Evolutionary conservation across 2,113 vertebrate genomes (phyloP).

Genomic region (Orientallactaga bullata): DNA sequence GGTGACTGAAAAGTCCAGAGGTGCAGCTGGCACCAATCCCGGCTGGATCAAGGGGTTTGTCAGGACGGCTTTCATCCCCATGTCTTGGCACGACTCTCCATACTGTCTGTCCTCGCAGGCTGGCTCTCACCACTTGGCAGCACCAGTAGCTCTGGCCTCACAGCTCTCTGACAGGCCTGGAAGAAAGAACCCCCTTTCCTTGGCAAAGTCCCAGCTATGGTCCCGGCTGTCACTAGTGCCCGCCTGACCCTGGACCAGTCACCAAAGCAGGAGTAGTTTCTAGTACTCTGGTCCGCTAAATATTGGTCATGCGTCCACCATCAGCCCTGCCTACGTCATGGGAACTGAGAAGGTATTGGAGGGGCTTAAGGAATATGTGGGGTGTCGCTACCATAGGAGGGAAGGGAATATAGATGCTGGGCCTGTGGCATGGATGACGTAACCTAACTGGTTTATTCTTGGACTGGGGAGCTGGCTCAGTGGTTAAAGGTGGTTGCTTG

Average conservation of each 20-base stretch:
- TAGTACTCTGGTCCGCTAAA: background rate
- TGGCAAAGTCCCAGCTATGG: background rate
- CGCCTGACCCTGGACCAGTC: background rate
- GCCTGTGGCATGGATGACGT: background rate
- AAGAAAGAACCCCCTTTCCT: background rate
- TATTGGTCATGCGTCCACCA: background rate
- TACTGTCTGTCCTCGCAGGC: background rate
- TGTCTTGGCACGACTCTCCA: background rate
- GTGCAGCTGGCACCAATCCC: background rate
- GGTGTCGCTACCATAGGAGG: background rate
- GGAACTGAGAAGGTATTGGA: background rate
- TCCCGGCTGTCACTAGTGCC: background rate
- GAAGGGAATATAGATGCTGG: background rate
- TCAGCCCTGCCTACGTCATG: background rate
- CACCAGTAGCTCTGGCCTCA: background rate
- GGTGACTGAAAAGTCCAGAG: background rate
- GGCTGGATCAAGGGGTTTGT: constrained; percentile 19
- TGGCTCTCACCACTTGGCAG: background rate
- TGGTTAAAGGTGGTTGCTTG: too few relatives aligned
- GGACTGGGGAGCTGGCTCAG: background rate
- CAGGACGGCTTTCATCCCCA: background rate
- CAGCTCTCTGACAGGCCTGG: background rate
- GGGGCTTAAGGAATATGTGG: background rate
- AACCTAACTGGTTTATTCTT: background rate
- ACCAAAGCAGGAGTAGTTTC: background rate